These are phyloP conservation scores for Pseudomyrmex gracilis DNA, from an alignment of 1,140 invertebrate genomes.

Conservation along the genomic window DNA sequence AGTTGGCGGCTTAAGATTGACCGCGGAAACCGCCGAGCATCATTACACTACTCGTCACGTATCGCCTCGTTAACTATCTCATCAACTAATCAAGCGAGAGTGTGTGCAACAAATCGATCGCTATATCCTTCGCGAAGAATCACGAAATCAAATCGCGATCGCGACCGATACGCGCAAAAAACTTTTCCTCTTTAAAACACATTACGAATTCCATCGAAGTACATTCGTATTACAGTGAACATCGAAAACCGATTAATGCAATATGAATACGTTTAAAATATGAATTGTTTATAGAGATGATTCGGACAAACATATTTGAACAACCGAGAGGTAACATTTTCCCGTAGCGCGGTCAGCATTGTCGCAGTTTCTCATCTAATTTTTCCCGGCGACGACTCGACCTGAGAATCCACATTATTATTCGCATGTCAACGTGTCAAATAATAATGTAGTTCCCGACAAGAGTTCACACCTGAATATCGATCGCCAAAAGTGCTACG, in stretches of 20 bases:
- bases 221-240: no score
- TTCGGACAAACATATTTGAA: no score
- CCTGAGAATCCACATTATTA: neutral
- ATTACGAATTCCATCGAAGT: no score
- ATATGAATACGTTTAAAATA: no score
- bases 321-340: neutral
- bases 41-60: conserved; percentile 29
- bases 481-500: conserved; percentile 42
- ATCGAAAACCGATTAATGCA: no score
- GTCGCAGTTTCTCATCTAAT: neutral
- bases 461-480: conserved; percentile 47
- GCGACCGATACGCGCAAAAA: no score
- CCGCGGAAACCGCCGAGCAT: conserved; percentile 34
- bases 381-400: neutral
- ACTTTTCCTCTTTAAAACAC: neutral
- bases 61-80: conserved; percentile 29
- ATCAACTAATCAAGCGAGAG: neutral
- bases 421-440: neutral
- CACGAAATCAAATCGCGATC: neutral
- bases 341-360: neutral
- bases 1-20: conserved; percentile 7
- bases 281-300: no score
- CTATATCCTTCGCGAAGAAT: neutral
- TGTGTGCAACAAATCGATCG: conserved; percentile 18
- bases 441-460: neutral